Percentiles rank a stretch among this genome's conserved stretches.
Evolutionary conservation across 2,888 invertebrate species (phyloP).

Genomic region (Mayetiola destructor): DNA sequence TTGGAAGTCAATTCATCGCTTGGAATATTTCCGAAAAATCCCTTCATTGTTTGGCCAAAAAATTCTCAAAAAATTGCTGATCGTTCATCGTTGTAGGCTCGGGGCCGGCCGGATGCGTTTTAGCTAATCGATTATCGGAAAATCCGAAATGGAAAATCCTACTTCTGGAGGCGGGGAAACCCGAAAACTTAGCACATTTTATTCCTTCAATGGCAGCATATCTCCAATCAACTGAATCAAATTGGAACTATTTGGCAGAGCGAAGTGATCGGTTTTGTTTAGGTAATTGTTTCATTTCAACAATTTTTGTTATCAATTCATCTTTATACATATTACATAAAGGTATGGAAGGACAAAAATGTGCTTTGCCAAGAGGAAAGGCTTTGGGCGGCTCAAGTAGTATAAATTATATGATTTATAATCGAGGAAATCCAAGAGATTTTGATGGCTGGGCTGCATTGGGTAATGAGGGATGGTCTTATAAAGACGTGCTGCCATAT

Average conservation of each 20-base stretch:
- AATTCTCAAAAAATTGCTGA: too few species aligned
- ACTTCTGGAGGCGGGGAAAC: conserved; percentile 39
- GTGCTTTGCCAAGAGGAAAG: conserved; percentile 41
- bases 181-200: conserved; percentile 31
- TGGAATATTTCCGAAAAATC: too few species aligned
- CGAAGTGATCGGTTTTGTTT: conserved; percentile 47
- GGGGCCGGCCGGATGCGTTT: conserved; percentile 58
- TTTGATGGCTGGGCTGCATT: conserved; percentile 53
- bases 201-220: conserved; percentile 28
- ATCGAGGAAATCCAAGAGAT: conserved; percentile 47
- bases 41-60: too few species aligned
- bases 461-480: conserved; percentile 63
- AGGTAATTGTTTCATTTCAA: conserved; percentile 25
- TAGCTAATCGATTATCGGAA: conserved; percentile 35
- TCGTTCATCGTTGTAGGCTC: conserved; percentile 69
- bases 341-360: conserved; percentile 33
- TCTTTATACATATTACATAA: not conserved
- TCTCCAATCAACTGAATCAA: conserved; percentile 38
- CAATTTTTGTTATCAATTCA: not conserved
- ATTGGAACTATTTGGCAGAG: conserved; percentile 57
- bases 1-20: too few species aligned
- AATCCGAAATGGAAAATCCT: conserved; percentile 36
- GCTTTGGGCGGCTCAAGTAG: conserved; percentile 45
- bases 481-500: conserved; percentile 44
- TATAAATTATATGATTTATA: conserved; percentile 53